Percentiles rank a stretch among this genome's conserved stretches.
phyloP scores from a whole-genome alignment of 1,140 invertebrate species.

The Dreissena polymorpha region DNA sequence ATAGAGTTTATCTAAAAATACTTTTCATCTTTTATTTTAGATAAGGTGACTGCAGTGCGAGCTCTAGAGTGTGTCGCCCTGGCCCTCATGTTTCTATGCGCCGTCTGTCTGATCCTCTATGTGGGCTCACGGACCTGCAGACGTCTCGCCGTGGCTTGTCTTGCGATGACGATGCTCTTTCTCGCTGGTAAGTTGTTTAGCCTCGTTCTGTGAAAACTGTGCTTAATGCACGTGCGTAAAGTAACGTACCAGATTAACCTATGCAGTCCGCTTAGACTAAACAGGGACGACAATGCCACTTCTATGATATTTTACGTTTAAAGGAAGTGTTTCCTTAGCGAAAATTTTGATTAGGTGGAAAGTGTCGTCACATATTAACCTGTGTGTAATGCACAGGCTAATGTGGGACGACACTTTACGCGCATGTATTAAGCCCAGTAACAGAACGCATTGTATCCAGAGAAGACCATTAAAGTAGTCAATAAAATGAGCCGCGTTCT shows the following conservation, averaged over 20 bases:
- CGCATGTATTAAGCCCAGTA: too few relatives aligned
- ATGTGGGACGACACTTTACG: too few relatives aligned
- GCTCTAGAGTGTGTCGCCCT: slow-evolving; percentile 21
- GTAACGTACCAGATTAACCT: neutral
- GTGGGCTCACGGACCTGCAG: slow-evolving; percentile 22
- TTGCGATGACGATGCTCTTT: slow-evolving; percentile 22
- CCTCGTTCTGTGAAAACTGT: neutral
- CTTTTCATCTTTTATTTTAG: neutral
- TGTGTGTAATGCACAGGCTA: too few relatives aligned
- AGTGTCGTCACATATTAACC: too few relatives aligned
- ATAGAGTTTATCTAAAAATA: neutral
- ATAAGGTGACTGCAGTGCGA: slow-evolving; percentile 2
- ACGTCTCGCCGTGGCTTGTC: slow-evolving; percentile 30
- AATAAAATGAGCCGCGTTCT: too few relatives aligned
- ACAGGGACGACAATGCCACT: too few relatives aligned
- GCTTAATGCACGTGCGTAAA: neutral
- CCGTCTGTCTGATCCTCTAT: slow-evolving; percentile 21
- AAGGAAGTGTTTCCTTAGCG: too few relatives aligned
- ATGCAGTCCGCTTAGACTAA: too few relatives aligned
- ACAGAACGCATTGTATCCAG: too few relatives aligned
- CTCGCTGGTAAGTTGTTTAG: slow-evolving; percentile 17
- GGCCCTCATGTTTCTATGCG: slow-evolving; percentile 18
- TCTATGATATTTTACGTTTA: too few relatives aligned
- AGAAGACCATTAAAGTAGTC: too few relatives aligned
- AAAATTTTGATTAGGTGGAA: too few relatives aligned